phyloP scores from a whole-genome alignment of 2,113 vertebrate species.

The Leucosticte australis region DNA sequence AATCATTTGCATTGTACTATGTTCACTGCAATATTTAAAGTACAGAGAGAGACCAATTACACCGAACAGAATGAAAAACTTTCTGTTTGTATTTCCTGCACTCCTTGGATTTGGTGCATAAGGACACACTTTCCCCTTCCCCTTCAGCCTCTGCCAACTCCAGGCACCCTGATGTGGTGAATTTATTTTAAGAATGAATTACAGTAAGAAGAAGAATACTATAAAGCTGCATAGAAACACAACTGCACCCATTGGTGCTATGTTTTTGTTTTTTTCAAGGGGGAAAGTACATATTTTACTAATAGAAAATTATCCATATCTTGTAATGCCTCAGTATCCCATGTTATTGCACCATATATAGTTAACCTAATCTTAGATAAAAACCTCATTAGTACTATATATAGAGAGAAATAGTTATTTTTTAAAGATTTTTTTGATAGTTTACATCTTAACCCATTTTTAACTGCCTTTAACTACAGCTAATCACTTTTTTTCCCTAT shows the following conservation, averaged over 20 bases:
- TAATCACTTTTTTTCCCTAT: fast-evolving
- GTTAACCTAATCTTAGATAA: neutral
- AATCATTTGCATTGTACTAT: neutral
- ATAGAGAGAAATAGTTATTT: neutral
- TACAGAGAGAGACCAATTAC: neutral
- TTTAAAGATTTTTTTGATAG: neutral
- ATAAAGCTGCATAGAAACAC: neutral
- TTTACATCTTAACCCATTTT: neutral
- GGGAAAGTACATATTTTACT: neutral
- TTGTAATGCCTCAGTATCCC: neutral
- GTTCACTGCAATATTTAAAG: neutral
- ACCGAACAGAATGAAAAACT: neutral
- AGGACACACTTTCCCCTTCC: neutral
- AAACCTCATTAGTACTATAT: neutral
- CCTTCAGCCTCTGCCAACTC: neutral
- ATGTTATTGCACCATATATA: neutral
- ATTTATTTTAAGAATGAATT: neutral
- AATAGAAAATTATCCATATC: neutral
- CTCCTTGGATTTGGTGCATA: neutral
- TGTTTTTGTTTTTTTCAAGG: neutral
- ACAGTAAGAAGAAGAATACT: neutral
- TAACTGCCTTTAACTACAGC: neutral
- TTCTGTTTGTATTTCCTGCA: neutral
- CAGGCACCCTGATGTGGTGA: neutral
- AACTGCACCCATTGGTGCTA: neutral